Conservation (phyloP, 30 jellyfish, hydroid and myxozoan species). For the Calvadosia cruxmelitensis region DNA sequence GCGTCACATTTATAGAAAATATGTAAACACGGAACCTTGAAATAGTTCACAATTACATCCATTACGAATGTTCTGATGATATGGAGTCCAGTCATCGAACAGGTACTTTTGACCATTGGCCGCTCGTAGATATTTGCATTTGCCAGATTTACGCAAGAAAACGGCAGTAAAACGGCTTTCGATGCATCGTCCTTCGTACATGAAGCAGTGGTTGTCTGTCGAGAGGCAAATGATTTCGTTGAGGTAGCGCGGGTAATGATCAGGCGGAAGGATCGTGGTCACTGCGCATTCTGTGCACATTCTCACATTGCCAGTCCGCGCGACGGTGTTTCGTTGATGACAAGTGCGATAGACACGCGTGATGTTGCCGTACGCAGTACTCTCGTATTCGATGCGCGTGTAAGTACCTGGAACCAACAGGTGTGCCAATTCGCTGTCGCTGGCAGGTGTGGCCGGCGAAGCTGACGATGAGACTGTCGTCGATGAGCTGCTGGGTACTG, state of each 20-base stretch:
- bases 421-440: background rate
- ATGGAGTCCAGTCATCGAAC: constrained; percentile 34
- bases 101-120: constrained; percentile 10
- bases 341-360: background rate
- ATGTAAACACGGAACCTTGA: constrained; percentile 15
- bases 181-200: constrained; percentile 31
- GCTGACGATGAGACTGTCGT: background rate
- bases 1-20: background rate
- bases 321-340: background rate
- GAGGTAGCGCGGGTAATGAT: constrained; percentile 33
- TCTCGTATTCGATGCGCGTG: background rate
- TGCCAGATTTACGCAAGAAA: constrained; percentile 32
- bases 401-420: background rate
- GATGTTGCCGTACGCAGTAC: background rate
- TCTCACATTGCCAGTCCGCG: background rate
- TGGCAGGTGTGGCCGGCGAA: too few species aligned
- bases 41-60: constrained; percentile 28
- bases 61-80: constrained; percentile 7
- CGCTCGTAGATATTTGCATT: constrained; percentile 10
- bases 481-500: background rate
- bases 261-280: constrained; percentile 34
- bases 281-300: constrained; percentile 33
- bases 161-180: constrained; percentile 8
- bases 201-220: constrained; percentile 11
- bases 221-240: constrained; percentile 39